phyloP scores from a whole-genome alignment of 2,888 invertebrate species.

The Chymomyza caudatula region DNA sequence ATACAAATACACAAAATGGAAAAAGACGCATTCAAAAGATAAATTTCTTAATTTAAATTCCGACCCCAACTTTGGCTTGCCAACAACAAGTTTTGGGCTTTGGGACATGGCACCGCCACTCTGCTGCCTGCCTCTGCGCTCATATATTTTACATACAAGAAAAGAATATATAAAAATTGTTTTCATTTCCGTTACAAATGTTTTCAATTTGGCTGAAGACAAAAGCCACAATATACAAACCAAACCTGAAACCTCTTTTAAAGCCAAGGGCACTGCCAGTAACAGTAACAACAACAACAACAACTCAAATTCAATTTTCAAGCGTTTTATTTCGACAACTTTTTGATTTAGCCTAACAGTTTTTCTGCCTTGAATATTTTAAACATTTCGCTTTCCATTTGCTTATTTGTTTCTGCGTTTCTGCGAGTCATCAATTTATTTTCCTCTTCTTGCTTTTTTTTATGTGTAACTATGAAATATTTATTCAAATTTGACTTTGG shows the following conservation, averaged over 20 bases:
- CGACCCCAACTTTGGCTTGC: conserved; percentile 54
- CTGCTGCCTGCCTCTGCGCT: neutral
- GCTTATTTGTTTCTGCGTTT: neutral
- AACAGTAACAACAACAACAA: neutral
- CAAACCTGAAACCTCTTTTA: neutral
- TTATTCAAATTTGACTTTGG: conserved; percentile 64
- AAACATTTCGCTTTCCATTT: conserved; percentile 32
- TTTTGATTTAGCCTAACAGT: conserved; percentile 66
- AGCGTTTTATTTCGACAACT: conserved; percentile 71
- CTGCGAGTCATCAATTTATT: conserved; percentile 3
- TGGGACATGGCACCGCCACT: conserved; percentile 21
- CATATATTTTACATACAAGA: conserved; percentile 3
- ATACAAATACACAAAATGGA: conserved; percentile 25
- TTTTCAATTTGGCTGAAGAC: conserved; percentile 59
- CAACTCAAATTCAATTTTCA: conserved; percentile 65
- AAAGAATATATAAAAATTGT: conserved; percentile 25
- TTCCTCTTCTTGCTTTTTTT: conserved; percentile 10
- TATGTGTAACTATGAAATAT: conserved; percentile 60
- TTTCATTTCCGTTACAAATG: conserved; percentile 72
- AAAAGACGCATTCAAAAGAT: conserved; percentile 61
- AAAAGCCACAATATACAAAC: conserved; percentile 5
- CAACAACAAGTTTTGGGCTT: conserved; percentile 43
- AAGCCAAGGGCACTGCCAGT: neutral
- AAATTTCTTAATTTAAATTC: conserved; percentile 73
- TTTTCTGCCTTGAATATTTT: conserved; percentile 64